These are phyloP conservation scores for Dendrocopos noguchii DNA, from an alignment of 2,113 vertebrate genomes.

Conservation along the genomic window DNA sequence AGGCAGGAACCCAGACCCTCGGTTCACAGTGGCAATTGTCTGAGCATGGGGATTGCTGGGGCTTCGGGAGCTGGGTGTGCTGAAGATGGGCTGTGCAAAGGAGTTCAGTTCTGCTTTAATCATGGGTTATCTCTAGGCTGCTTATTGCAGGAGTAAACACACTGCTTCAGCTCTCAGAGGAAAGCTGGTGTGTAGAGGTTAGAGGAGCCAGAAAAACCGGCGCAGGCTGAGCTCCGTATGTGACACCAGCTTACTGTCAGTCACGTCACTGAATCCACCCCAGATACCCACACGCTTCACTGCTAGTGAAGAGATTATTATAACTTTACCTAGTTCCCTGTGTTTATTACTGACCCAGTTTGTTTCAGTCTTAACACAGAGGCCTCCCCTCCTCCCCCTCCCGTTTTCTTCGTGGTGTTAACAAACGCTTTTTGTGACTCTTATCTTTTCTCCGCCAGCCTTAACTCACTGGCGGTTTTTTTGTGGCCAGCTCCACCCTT, in stretches of 20 bases:
- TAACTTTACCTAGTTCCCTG: background rate
- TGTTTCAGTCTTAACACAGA: background rate
- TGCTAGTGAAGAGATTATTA: background rate
- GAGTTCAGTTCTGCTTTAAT: conserved; percentile 13
- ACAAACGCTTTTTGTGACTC: conserved; percentile 21
- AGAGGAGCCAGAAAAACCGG: conserved; percentile 16
- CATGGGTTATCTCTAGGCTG: background rate
- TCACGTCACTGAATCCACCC: background rate
- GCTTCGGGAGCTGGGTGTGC: background rate
- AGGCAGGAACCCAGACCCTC: background rate
- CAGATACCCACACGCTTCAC: background rate
- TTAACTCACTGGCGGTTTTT: conserved; percentile 50
- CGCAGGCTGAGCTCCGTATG: background rate
- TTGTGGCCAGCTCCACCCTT: conserved; percentile 62
- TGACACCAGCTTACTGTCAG: background rate
- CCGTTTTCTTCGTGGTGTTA: background rate
- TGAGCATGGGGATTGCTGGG: background rate
- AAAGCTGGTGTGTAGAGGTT: background rate
- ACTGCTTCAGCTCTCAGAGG: background rate
- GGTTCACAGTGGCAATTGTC: background rate
- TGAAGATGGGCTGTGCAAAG: background rate
- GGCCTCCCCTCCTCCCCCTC: background rate
- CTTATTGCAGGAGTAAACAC: background rate
- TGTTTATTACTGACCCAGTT: background rate
- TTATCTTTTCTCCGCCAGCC: conserved; percentile 52